A percentile compares a stretch with the other conserved stretches of the same genome.
phyloP scores from a whole-genome alignment of 2,888 invertebrate genomes.

The Tanypteryx hageni region DNA sequence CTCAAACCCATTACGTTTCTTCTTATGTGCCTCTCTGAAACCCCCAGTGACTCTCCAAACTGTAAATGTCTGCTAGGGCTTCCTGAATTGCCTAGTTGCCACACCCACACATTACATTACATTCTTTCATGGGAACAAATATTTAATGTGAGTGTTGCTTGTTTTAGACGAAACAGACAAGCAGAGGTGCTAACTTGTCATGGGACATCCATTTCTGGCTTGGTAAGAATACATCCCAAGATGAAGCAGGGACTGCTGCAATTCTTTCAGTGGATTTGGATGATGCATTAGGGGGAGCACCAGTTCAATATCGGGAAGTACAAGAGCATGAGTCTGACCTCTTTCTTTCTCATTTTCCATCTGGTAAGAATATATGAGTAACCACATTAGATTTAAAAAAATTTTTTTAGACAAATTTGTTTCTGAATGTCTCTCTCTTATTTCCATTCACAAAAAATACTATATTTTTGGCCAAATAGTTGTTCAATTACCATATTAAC shows the following conservation, averaged over 20 bases:
- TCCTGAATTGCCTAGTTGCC: no score
- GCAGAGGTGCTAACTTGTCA: slow-evolving; percentile 75
- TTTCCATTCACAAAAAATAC: no score
- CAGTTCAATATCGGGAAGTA: slow-evolving; percentile 91
- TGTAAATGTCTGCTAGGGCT: no score
- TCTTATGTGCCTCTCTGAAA: no score
- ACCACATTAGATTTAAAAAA: no score
- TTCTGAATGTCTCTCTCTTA: no score
- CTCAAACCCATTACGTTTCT: no score
- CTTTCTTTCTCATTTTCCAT: slow-evolving; percentile 87
- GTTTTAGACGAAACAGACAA: slow-evolving; percentile 82
- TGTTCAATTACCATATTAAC: no score
- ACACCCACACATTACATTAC: no score
- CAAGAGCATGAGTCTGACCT: slow-evolving; percentile 89
- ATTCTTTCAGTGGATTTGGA: slow-evolving; percentile 90
- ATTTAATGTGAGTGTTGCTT: slow-evolving; percentile 51
- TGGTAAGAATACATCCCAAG: slow-evolving; percentile 86
- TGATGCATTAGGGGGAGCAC: slow-evolving; percentile 88
- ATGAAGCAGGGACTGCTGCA: slow-evolving; percentile 87
- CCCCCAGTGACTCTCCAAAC: no score
- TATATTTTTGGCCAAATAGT: no score
- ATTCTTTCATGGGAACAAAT: not conserved
- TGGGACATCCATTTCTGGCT: slow-evolving; percentile 96
- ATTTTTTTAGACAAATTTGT: no score
- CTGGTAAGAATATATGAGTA: slow-evolving; percentile 74